These are phyloP conservation scores for Ditula angustiorana DNA, from an alignment of 2,888 invertebrate species.

Conservation along the genomic window DNA sequence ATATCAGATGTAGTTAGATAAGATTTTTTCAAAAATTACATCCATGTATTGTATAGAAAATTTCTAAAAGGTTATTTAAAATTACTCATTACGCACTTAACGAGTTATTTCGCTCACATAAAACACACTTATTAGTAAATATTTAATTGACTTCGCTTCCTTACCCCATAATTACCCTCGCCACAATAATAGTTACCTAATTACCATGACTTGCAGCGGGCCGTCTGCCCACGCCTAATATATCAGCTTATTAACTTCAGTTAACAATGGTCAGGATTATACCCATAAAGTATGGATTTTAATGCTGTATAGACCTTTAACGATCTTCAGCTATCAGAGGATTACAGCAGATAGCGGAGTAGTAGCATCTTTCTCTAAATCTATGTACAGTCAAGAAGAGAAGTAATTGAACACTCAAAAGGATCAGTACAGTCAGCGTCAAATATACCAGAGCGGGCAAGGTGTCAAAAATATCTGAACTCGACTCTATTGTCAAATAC, in stretches of 20 bases:
- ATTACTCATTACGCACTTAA: background rate
- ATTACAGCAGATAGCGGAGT: too few relatives aligned
- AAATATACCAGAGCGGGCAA: too few relatives aligned
- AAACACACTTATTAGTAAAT: background rate
- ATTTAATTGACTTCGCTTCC: background rate
- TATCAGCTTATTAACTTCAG: constrained; percentile 19
- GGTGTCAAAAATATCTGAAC: too few relatives aligned
- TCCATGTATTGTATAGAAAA: too few relatives aligned
- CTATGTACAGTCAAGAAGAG: too few relatives aligned
- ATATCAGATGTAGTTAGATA: too few relatives aligned
- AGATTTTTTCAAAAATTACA: too few relatives aligned
- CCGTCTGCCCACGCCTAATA: constrained; percentile 16
- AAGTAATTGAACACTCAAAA: too few relatives aligned
- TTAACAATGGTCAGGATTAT: background rate
- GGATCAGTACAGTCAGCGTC: too few relatives aligned
- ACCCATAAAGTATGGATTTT: background rate
- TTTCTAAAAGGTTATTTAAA: too few relatives aligned
- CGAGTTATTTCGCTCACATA: background rate
- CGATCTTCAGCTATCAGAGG: background rate
- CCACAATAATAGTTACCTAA: background rate
- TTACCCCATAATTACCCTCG: background rate
- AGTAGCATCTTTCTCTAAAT: too few relatives aligned
- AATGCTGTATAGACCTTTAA: background rate
- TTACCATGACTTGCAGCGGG: constrained; percentile 3
- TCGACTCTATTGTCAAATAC: too few relatives aligned